Evolutionary conservation across 2,113 vertebrate species (phyloP), one percentile per base, ranked within the genome.

Genomic region (Podarcis raffonei): DNA sequence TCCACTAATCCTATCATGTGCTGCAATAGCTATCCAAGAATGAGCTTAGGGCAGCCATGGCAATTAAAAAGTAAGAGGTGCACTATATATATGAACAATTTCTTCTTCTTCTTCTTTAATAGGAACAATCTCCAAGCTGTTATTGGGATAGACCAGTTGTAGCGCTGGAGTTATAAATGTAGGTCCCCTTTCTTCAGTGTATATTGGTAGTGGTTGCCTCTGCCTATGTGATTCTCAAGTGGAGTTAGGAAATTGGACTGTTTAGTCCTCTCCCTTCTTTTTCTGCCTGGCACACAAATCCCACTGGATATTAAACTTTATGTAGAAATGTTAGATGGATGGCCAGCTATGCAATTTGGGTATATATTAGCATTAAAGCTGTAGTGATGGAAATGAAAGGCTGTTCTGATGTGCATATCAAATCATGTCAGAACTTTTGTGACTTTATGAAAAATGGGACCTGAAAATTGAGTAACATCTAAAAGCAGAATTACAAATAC

Each of bases 321-420:
- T 77, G 62, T 39, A 32, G 32, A 11, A 15, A 85, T 76, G 35
- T 78, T 48, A 23, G 9, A 65, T 39, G 23, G 57, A 16, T 76
- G 7, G 42, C 15, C 57, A 22, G 57, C 35, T 37, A 85, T 9
- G 57, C 62, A 65, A 25, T 22, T 25, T 59, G 23, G 35, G 11
- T 27, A 37, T 76, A 37, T 27, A 75, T 53, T 39, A 30, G 23
- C 13, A 90, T 92, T 92, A 23, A 6, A 76, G 12, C 48, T 89
- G 79, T 78, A 74, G 4, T 48, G 8, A 75, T 69, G 92, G 86
- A 89, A 94, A 91, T 92, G 88, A 90, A 89, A 0, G 0, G 78
- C 69, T 48, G 82, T 92, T 72, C 88, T 0, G 81, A 75, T 62
- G 2, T 23, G 13, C n/a, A 57, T 32, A 76, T 35, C 53, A 27